These are phyloP conservation scores for Thymelicus acteon DNA, from an alignment of 2,888 invertebrate species.

Conservation along the genomic window DNA sequence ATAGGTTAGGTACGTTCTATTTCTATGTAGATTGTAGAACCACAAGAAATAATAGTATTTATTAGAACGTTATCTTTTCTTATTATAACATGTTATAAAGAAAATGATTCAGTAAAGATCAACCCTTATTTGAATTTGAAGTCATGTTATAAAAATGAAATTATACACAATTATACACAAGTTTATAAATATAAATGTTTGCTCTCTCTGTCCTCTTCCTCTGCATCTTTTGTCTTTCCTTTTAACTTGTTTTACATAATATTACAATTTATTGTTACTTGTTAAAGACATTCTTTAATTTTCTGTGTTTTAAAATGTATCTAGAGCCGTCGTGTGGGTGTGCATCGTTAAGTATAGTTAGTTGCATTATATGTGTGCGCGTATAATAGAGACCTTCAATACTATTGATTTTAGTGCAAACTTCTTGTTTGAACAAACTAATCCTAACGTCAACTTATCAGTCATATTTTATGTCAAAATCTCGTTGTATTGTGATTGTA, in stretches of 20 bases:
- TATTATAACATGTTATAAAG: too few species aligned
- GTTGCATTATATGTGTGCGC: background rate
- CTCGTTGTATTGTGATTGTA: slow-evolving; percentile 16
- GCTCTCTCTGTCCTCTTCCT: too few species aligned
- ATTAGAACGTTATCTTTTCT: background rate
- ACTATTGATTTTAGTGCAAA: slow-evolving; percentile 28
- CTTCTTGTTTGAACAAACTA: slow-evolving; percentile 27
- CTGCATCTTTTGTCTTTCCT: background rate
- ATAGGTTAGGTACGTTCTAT: background rate
- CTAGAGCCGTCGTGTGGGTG: background rate
- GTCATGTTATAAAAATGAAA: too few species aligned
- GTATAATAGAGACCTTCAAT: slow-evolving; percentile 14
- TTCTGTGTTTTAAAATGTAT: background rate
- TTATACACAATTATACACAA: too few species aligned
- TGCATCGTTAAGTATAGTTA: background rate
- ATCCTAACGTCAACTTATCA: slow-evolving; percentile 12
- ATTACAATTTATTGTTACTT: too few species aligned
- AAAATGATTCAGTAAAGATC: too few species aligned
- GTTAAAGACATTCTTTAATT: background rate
- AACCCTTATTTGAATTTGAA: too few species aligned
- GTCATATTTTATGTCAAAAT: slow-evolving; percentile 20
- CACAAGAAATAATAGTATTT: too few species aligned
- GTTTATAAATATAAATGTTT: too few species aligned
- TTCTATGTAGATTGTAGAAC: too few species aligned
- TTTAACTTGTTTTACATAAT: background rate